A percentile compares a stretch with the other conserved stretches of the same genome.
Conservation (phyloP, 2,113 vertebrate genomes). For the Salvator merianae region DNA sequence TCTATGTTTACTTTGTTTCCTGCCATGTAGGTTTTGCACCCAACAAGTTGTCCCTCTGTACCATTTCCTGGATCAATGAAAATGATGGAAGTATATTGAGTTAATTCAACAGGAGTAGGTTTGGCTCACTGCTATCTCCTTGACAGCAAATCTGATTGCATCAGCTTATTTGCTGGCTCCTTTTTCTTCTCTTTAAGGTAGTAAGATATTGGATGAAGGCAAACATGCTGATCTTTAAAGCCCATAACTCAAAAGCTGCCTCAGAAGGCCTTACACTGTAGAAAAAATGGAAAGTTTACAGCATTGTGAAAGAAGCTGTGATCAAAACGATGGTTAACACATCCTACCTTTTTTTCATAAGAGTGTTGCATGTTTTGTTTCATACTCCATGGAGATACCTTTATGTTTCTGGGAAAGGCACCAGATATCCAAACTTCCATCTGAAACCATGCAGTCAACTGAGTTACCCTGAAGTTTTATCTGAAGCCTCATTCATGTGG, state of each 20-base stretch:
- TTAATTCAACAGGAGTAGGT: neutral
- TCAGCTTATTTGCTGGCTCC: neutral
- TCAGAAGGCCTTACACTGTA: conserved; percentile 56
- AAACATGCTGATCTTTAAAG: neutral
- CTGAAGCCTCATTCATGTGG: too few relatives aligned
- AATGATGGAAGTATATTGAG: neutral
- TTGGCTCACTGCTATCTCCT: fast-evolving
- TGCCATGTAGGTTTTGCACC: conserved; percentile 44
- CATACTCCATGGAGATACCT: neutral
- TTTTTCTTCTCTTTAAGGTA: neutral
- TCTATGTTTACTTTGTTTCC: conserved; percentile 34
- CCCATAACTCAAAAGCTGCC: conserved; percentile 53
- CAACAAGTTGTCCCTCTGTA: conserved; percentile 49
- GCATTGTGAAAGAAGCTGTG: neutral
- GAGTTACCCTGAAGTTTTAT: neutral
- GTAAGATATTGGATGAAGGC: neutral
- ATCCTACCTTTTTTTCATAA: neutral
- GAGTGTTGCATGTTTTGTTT: neutral
- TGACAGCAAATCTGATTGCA: neutral
- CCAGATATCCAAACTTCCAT: neutral
- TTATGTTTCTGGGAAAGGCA: neutral
- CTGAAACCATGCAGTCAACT: neutral
- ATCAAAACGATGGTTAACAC: neutral
- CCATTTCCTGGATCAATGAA: conserved; percentile 51
- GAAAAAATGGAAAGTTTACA: conserved; percentile 31